Conservation (phyloP, 2,888 invertebrate species). For the Chouioia cunea region DNA sequence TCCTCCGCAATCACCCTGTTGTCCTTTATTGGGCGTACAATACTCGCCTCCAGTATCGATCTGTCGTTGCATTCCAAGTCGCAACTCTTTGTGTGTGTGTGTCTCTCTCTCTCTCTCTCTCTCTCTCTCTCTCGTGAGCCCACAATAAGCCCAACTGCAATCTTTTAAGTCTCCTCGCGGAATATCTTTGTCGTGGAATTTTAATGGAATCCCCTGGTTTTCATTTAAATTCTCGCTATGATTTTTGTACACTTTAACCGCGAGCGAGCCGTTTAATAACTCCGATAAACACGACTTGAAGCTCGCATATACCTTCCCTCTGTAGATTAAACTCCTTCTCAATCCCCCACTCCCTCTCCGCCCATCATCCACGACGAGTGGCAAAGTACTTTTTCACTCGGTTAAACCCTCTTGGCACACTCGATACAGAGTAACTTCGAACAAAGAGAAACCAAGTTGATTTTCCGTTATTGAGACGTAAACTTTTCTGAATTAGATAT, state of each 20-base stretch:
- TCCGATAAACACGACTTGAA: constrained; percentile 14
- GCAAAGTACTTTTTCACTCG: too few species aligned
- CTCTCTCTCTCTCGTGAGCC: neutral
- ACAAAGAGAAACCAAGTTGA: too few species aligned
- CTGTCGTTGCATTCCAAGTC: constrained; percentile 9
- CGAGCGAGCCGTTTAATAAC: constrained; percentile 11
- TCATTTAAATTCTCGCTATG: neutral
- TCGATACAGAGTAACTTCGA: too few species aligned
- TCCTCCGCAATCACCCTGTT: constrained; percentile 18
- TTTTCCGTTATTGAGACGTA: too few species aligned
- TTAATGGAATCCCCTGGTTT: constrained; percentile 34
- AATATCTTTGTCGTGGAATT: constrained; percentile 12
- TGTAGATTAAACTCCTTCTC: too few species aligned
- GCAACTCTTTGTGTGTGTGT: constrained; percentile 6
- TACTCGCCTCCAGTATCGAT: neutral
- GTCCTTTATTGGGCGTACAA: neutral
- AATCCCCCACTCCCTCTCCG: too few species aligned
- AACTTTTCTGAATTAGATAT: too few species aligned
- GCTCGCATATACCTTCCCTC: neutral
- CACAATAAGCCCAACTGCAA: too few species aligned
- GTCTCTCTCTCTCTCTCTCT: neutral
- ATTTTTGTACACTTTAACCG: neutral
- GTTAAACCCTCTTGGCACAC: too few species aligned
- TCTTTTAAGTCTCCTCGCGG: constrained; percentile 3
- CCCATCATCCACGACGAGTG: too few species aligned